A percentile compares a stretch with the other conserved stretches of the same genome.
Evolutionary conservation across 1,140 invertebrate species (phyloP).

Genomic region (Caenorhabditis tropicalis): DNA sequence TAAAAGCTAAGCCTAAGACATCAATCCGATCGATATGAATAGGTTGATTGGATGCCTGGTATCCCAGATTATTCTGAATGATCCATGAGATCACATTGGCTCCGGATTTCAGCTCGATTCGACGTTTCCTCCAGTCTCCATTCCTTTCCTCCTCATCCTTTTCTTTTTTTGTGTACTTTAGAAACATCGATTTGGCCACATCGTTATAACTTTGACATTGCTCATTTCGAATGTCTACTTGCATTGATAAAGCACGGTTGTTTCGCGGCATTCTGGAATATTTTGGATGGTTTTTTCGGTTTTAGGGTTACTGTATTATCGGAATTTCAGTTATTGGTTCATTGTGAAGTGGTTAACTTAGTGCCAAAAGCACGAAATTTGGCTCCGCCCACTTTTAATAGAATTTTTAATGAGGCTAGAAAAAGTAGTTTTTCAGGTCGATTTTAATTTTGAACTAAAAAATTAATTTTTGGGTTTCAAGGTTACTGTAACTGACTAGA

Average conservation of each 20-base stretch:
- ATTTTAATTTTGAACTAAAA: no score
- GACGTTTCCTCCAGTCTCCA: conserved; percentile 61
- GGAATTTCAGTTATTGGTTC: neutral
- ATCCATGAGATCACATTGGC: conserved; percentile 70
- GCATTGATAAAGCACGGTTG: conserved; percentile 56
- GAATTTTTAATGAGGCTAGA: no score
- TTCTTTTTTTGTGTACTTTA: conserved; percentile 30
- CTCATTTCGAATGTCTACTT: conserved; percentile 66
- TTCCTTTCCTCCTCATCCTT: conserved; percentile 57
- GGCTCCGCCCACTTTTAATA: no score
- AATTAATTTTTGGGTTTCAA: no score
- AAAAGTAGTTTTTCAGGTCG: no score
- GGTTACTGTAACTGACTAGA: no score
- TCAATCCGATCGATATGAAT: conserved; percentile 65
- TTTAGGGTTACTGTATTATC: neutral
- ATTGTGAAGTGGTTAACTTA: no score
- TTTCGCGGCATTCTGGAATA: conserved; percentile 63
- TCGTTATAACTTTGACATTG: conserved; percentile 70
- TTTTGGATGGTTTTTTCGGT: neutral
- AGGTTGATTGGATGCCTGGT: conserved; percentile 60
- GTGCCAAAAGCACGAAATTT: no score
- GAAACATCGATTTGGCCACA: conserved; percentile 28
- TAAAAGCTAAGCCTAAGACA: conserved; percentile 76
- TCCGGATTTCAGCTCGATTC: conserved; percentile 60
- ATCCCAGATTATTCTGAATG: conserved; percentile 61